Base-by-base conservation (phyloP, 2,113 vertebrate species). In the Telmatochromis bifrenatus region DNA sequence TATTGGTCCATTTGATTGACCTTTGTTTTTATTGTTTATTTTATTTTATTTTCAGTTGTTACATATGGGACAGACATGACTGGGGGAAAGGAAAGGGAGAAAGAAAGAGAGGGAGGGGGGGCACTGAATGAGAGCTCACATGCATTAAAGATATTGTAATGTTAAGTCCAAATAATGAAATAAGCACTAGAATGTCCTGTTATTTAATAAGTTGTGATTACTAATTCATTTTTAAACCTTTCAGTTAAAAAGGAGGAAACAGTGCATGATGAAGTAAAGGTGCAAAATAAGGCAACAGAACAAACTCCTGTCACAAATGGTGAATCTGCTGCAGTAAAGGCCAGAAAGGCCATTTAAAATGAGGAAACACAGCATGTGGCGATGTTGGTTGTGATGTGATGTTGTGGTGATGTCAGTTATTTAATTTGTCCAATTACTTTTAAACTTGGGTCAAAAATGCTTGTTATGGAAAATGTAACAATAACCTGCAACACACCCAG, bases 191-290 rank as follows among this genome's bases (percentile, higher is more conserved):
- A 55, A 55, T 13, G 6, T 0, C 21, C 2, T 55, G 6, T 7
- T 23, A 12, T 54, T 54, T 23, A 6, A 54, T 54, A 23, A 58
- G 7, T 28, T 15, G 7, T 58, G 26, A 9, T 17, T 60, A 4
- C 5, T 5, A 4, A 77, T 11, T 10, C 1, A 21, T 35, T 2
- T 53, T 10, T 12, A 4, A 23, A 49, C 3, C 17, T 83, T 82
- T 53, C 60, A 89, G 84, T 13, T 56, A 12, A 42, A 31, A 75
- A 77, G 11, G 77, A 84, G 3, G 87, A 92, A 15, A 87, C 21
- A 2, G 68, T 87, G 37, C 90, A 92, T 14, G 60, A 70, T 5
- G 88, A 89, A 28, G 85, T 93, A 3, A 93, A 84, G 65, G 6
- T 15, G 5, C 9, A 2, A 6, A 14, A 5, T 1, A 2, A 73